Evolutionary conservation across 2,888 invertebrate species (phyloP).

Genomic region (Drosophila phalerata): DNA sequence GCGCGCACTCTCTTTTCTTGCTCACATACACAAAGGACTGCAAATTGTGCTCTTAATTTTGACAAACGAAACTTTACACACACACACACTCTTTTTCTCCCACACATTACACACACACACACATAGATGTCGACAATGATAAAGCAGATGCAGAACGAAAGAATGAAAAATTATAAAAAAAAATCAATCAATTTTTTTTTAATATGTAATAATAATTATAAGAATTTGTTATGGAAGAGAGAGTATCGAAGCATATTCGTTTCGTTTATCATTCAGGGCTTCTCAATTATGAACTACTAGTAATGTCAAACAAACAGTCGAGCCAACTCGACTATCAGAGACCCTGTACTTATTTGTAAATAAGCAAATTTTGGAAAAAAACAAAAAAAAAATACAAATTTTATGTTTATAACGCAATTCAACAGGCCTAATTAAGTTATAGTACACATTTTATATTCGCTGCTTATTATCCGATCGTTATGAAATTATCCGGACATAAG

Average conservation of each 20-base stretch:
- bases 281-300: slow-evolving; percentile 2
- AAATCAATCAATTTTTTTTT: slow-evolving; percentile 37
- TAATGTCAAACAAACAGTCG: no score
- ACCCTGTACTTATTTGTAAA: slow-evolving; percentile 2
- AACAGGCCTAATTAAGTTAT: neutral
- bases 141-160: slow-evolving; percentile 4
- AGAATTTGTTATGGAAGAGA: slow-evolving; percentile 45
- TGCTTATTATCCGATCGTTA: neutral
- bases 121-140: slow-evolving; percentile 1
- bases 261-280: slow-evolving; percentile 6
- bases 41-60: slow-evolving; percentile 2
- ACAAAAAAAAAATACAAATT: neutral
- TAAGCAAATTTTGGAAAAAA: neutral
- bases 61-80: neutral
- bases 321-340: slow-evolving; percentile 1
- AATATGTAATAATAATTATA: slow-evolving; percentile 41
- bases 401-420: neutral
- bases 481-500: slow-evolving; percentile 1
- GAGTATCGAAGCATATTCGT: slow-evolving; percentile 23
- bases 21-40: slow-evolving; percentile 1
- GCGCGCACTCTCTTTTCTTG: neutral
- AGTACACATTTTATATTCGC: neutral
- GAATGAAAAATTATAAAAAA: slow-evolving; percentile 9
- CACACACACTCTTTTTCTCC: neutral
- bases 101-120: slow-evolving; percentile 7